Percentiles rank a stretch among this genome's conserved stretches.
These are phyloP conservation scores for Watsonalla cultraria DNA, from an alignment of 2,888 invertebrate genomes.

Conservation along the genomic window DNA sequence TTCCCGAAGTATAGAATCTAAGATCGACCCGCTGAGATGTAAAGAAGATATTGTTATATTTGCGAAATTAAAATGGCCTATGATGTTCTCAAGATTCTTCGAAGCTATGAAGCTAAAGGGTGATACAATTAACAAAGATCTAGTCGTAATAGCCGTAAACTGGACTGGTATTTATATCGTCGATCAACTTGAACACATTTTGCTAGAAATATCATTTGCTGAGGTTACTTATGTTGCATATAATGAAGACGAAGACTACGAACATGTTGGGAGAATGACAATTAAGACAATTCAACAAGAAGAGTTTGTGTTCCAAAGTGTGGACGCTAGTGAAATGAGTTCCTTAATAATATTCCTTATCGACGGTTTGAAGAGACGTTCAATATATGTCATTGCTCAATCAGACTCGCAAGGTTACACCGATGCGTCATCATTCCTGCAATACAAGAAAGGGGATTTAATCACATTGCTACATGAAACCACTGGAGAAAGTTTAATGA, in stretches of 20 bases:
- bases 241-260: conserved; percentile 66
- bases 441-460: conserved; percentile 87
- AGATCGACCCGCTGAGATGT: conserved; percentile 82
- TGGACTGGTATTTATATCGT: conserved; percentile 96
- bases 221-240: conserved; percentile 89
- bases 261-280: conserved; percentile 82
- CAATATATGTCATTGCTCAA: conserved; percentile 89
- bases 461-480: conserved; percentile 87
- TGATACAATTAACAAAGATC: conserved; percentile 81
- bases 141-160: conserved; percentile 95
- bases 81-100: conserved; percentile 95
- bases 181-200: conserved; percentile 93
- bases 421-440: conserved; percentile 78
- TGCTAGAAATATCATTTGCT: conserved; percentile 91
- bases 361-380: conserved; percentile 91
- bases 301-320: conserved; percentile 93
- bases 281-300: conserved; percentile 91
- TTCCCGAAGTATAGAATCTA: conserved; percentile 84
- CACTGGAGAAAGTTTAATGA: conserved; percentile 86
- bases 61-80: conserved; percentile 95
- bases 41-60: conserved; percentile 95
- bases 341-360: conserved; percentile 90
- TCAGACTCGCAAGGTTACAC: conserved; percentile 77
- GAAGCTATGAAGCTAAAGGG: conserved; percentile 91
- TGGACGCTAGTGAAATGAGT: conserved; percentile 91